Base-by-base conservation (phyloP, 2,888 invertebrate species). In the Tinea trinotella region DNA sequence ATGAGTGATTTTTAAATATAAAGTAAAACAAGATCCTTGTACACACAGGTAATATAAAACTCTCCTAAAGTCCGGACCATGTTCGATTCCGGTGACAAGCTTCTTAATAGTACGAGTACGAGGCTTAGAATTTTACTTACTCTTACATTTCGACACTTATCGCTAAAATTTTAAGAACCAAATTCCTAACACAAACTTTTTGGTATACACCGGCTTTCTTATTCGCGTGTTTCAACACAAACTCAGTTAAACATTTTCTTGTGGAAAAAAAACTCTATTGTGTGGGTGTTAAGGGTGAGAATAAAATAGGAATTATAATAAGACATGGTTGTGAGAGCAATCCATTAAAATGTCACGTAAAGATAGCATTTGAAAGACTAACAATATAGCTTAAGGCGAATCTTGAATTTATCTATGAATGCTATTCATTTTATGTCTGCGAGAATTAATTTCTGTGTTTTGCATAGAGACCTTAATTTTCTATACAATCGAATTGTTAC, bases 331-430 rank as follows among this genome's bases (percentile, higher is more conserved):
- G 9, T 17, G 44, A 44, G 44, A 44, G 44, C 44, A 44, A 44
- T 44, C 44, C 44, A 44, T 44, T 44, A 44, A 44, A 44, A 13
- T 44, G 44, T 44, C 44, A 17, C 44, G 36, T 36, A n/a, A 44
- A 44, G 44, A 44, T 44, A 44, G 44, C 44, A 17, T 44, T 44
- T 44, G 44, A 44, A 44, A 44, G 44, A 44, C 44, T 17, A 44
- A 44, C 44, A 44, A 44, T 44, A 12, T 44, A 44, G 44, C 17
- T 44, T 44, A 9, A 17, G 17, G 15, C 44, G 44, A 44, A 44
- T 44, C 15, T 17, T 44, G 44, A 44, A 44, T 17, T 44, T 44
- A 44, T 44, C 44, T 44, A 44, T 17, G 18, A 17, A 44, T 15
- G 18, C 15, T 44, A 13, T 15, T 17, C 10, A n/a, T 35, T 35